These are phyloP conservation scores for Macrochelys suwanniensis DNA, from an alignment of 2,797 vertebrate genomes.

Conservation along the genomic window DNA sequence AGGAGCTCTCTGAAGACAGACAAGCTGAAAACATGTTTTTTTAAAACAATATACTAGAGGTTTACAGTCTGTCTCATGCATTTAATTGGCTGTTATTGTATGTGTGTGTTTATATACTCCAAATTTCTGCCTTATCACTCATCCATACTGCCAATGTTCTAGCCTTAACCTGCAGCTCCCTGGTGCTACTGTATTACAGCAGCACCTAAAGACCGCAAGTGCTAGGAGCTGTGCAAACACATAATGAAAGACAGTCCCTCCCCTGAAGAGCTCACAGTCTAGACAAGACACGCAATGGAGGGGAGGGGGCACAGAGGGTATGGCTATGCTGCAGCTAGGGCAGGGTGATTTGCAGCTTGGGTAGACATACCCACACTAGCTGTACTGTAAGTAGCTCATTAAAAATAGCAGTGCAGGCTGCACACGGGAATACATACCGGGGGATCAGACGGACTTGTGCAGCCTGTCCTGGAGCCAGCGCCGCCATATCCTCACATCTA, in stretches of 20 bases:
- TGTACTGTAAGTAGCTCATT: neutral
- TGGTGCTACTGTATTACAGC: accelerated
- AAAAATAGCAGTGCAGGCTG: neutral
- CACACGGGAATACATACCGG: neutral
- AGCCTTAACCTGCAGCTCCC: accelerated
- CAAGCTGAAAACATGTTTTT: neutral
- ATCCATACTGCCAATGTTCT: neutral
- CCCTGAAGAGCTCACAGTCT: neutral
- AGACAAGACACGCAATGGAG: neutral
- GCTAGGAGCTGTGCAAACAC: neutral
- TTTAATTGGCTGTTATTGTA: slow-evolving; percentile 13
- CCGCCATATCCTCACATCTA: neutral
- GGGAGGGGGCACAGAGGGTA: neutral
- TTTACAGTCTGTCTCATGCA: slow-evolving; percentile 1
- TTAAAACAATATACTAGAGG: slow-evolving; percentile 14
- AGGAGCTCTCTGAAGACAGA: slow-evolving; percentile 18
- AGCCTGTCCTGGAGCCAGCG: neutral
- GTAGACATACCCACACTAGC: too few relatives aligned
- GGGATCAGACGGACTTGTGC: neutral
- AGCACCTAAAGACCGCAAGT: neutral
- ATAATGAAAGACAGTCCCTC: neutral
- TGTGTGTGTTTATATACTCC: neutral
- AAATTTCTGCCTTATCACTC: neutral
- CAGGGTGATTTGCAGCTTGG: neutral
- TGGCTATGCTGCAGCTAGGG: neutral